A percentile compares a stretch with the other conserved stretches of the same genome.
These are phyloP conservation scores for Hydropotes inermis DNA, from an alignment of 2,113 vertebrate genomes.

Conservation along the genomic window DNA sequence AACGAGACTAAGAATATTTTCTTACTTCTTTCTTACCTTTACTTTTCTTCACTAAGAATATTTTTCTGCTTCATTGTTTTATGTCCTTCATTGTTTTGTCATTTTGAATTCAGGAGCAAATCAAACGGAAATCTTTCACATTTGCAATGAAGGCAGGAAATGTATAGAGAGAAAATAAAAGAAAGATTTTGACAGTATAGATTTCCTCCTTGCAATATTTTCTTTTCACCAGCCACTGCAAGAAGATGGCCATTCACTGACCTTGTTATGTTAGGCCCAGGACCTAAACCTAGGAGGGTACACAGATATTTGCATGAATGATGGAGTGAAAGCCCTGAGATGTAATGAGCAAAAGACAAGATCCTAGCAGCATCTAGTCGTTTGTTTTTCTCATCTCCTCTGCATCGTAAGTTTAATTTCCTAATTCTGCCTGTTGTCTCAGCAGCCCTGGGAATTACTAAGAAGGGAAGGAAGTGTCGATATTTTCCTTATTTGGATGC, in stretches of 20 bases:
- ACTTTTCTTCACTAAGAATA: neutral
- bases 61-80: neutral
- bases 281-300: neutral
- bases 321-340: neutral
- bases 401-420: neutral
- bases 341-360: neutral
- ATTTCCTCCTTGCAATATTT: neutral
- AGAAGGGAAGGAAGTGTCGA: neutral
- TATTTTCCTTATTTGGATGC: neutral
- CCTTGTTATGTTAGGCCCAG: neutral
- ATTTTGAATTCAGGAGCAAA: neutral
- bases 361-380: neutral
- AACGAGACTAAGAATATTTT: neutral
- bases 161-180: neutral
- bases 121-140: neutral
- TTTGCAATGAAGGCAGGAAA: neutral
- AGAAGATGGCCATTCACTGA: neutral
- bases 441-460: neutral
- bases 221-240: neutral
- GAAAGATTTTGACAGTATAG: neutral
- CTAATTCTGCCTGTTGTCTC: neutral
- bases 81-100: neutral
- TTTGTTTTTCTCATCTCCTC: neutral
- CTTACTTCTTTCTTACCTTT: neutral
- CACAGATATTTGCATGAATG: neutral